phyloP scores from a whole-genome alignment of 2,113 vertebrate genomes.

The Xiphophorus maculatus region DNA sequence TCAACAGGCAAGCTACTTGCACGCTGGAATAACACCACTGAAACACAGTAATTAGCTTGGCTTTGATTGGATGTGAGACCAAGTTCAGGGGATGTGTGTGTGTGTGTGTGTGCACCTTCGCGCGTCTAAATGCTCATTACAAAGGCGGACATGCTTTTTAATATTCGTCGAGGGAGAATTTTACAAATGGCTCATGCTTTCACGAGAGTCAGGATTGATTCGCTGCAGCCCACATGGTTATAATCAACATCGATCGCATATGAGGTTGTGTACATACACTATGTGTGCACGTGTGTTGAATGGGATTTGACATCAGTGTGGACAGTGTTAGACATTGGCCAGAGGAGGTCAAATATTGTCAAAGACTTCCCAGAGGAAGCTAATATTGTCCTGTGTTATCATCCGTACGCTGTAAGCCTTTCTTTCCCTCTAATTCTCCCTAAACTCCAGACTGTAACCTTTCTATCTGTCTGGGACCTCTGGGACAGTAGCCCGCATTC shows the following conservation, averaged over 20 bases:
- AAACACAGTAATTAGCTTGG: slow-evolving; percentile 77
- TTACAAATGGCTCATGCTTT: slow-evolving; percentile 39
- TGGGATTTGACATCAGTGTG: slow-evolving; percentile 55
- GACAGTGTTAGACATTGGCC: slow-evolving; percentile 61
- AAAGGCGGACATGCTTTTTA: slow-evolving; percentile 20
- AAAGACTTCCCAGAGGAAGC: slow-evolving; percentile 60
- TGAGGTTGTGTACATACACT: slow-evolving; percentile 28
- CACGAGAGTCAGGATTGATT: slow-evolving; percentile 46
- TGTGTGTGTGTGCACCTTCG: slow-evolving; percentile 12
- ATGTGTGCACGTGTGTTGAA: slow-evolving; percentile 17
- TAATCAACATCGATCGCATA: slow-evolving; percentile 40
- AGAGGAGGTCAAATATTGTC: slow-evolving; percentile 71
- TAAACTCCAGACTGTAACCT: slow-evolving; percentile 73
- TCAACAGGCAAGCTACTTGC: slow-evolving; percentile 72
- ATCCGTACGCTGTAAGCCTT: slow-evolving; percentile 47
- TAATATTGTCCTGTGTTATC: slow-evolving; percentile 64
- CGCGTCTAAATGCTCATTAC: slow-evolving; percentile 26
- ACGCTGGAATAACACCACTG: slow-evolving; percentile 68
- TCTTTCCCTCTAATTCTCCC: slow-evolving; percentile 58
- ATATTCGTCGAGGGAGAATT: slow-evolving; percentile 36
- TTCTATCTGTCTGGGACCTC: slow-evolving; percentile 63
- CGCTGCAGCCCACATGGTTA: slow-evolving; percentile 15
- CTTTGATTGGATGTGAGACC: slow-evolving; percentile 71
- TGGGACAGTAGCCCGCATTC: slow-evolving; percentile 69
- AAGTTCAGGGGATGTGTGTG: slow-evolving; percentile 28